These are phyloP conservation scores for Syrmaticus mikado DNA, from an alignment of 2,113 vertebrate genomes.

Conservation along the genomic window DNA sequence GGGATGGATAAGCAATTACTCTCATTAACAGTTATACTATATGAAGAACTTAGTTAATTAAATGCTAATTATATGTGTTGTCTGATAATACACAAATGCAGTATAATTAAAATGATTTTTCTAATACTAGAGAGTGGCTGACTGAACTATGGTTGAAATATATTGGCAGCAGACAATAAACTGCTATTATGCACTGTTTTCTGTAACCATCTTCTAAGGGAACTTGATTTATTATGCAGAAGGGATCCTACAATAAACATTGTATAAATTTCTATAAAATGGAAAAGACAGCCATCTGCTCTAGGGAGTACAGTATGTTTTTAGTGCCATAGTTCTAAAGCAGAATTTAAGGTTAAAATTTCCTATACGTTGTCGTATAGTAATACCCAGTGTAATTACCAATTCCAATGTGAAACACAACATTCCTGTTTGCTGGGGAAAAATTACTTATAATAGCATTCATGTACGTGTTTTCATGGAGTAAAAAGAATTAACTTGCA, in stretches of 20 bases:
- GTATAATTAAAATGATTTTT: background rate
- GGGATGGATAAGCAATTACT: background rate
- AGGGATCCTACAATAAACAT: background rate
- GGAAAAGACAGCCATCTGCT: background rate
- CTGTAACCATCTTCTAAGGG: background rate
- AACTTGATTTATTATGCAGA: background rate
- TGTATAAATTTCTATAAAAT: background rate
- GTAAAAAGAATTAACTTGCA: slow-evolving; percentile 68
- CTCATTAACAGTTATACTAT: background rate
- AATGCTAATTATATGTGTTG: background rate
- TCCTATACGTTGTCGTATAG: background rate
- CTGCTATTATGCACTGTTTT: background rate
- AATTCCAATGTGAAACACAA: background rate
- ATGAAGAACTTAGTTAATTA: background rate
- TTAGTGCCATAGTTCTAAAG: background rate
- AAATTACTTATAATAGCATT: background rate
- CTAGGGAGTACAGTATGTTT: background rate
- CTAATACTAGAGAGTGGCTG: background rate
- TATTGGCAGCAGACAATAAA: background rate
- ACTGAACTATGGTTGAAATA: background rate
- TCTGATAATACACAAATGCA: background rate
- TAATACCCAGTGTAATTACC: background rate
- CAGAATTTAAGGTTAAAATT: background rate
- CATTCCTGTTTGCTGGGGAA: background rate
- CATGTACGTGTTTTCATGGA: background rate